These are phyloP conservation scores for Brachionus manjavacas DNA, from an alignment of 1,140 invertebrate genomes.

Conservation along the genomic window DNA sequence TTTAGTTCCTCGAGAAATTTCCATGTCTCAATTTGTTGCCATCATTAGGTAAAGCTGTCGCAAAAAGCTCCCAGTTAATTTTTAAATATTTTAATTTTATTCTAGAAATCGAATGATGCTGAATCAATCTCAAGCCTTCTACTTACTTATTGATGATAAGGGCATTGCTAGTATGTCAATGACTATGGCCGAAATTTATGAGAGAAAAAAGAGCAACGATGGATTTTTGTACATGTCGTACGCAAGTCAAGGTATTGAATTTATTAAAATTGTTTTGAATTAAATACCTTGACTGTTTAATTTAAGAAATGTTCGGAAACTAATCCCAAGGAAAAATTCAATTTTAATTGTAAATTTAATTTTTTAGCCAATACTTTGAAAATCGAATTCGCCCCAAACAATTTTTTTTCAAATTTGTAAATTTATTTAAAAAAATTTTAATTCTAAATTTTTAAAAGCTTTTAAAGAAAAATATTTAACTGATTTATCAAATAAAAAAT, in stretches of 20 bases:
- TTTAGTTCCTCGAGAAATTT: constrained; percentile 65
- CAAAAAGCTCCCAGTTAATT: neutral
- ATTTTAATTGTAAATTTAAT: neutral
- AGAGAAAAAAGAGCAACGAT: constrained; percentile 69
- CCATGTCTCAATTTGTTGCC: constrained; percentile 64
- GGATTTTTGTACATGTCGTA: constrained; percentile 80
- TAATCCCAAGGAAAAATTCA: neutral
- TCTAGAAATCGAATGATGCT: constrained; percentile 51
- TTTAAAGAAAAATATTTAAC: neutral
- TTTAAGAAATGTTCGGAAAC: constrained; percentile 10
- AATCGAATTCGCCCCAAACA: neutral
- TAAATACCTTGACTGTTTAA: neutral
- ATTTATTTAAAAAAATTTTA: neutral
- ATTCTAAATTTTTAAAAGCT: neutral
- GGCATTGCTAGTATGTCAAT: constrained; percentile 72
- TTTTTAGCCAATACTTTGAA: neutral
- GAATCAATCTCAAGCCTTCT: constrained; percentile 65
- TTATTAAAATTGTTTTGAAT: neutral
- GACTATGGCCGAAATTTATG: constrained; percentile 73
- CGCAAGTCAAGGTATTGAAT: constrained; percentile 66
- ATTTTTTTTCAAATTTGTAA: neutral
- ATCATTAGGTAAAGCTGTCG: constrained; percentile 61
- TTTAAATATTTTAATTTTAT: neutral
- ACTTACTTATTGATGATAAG: constrained; percentile 73
- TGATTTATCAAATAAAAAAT: too few relatives aligned